Evolutionary conservation across 2,888 invertebrate genomes (phyloP).

Genomic region (Polymixis flavicincta): DNA sequence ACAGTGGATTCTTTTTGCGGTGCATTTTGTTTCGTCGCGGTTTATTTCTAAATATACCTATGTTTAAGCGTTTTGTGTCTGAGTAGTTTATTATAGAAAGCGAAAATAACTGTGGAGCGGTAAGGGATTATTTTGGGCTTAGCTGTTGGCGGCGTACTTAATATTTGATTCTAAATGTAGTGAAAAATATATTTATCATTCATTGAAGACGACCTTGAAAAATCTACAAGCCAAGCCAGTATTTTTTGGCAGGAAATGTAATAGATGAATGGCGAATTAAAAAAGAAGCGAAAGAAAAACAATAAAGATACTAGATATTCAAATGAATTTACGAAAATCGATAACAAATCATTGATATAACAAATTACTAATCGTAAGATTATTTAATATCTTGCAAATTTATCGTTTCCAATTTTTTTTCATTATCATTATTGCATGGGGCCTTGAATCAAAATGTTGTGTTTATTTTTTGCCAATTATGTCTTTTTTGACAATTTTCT

Average conservation of each 20-base stretch:
- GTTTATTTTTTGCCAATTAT: constrained; percentile 26
- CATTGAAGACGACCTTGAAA: constrained; percentile 35
- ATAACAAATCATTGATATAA: constrained; percentile 33
- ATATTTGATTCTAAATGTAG: constrained; percentile 66
- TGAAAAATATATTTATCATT: constrained; percentile 33
- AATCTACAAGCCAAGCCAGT: constrained; percentile 1
- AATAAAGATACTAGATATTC: constrained; percentile 31
- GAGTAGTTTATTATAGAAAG: constrained; percentile 82
- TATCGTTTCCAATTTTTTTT: constrained; percentile 23
- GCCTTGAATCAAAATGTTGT: constrained; percentile 25
- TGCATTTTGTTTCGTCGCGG: constrained; percentile 74
- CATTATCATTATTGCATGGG: constrained; percentile 27
- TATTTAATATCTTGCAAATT: constrained; percentile 28
- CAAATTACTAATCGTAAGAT: constrained; percentile 30
- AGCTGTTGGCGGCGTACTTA: constrained; percentile 74
- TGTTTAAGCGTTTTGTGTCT: constrained; percentile 79
- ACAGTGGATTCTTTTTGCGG: constrained; percentile 66
- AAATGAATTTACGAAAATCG: constrained; percentile 43
- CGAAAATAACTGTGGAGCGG: constrained; percentile 85
- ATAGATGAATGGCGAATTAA: neutral
- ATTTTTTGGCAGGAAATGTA: neutral
- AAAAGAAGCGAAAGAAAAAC: neutral
- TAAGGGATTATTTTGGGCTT: constrained; percentile 84
- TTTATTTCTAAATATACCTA: constrained; percentile 61
- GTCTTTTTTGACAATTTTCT: constrained; percentile 16